phyloP scores from a whole-genome alignment of 2,113 vertebrate species.

The Argyrosomus japonicus region DNA sequence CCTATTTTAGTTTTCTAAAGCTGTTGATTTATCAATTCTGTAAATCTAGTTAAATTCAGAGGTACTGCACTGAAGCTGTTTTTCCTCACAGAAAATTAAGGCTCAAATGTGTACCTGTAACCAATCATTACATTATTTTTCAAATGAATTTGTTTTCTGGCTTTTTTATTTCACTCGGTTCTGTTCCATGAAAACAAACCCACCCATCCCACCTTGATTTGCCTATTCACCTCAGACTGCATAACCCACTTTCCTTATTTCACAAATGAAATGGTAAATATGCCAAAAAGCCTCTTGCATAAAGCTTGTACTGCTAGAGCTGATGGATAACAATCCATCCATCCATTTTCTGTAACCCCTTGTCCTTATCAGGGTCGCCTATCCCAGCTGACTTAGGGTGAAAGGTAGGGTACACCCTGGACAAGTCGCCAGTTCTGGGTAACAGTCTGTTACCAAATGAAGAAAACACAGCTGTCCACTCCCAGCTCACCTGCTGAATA shows the following conservation, averaged over 20 bases:
- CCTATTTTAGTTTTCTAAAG: conserved; percentile 48
- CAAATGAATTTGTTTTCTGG: conserved; percentile 32
- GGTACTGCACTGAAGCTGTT: conserved; percentile 70
- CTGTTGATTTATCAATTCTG: conserved; percentile 31
- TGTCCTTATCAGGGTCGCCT: too few relatives aligned
- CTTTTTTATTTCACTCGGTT: conserved; percentile 38
- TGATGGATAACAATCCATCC: background rate
- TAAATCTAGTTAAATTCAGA: conserved; percentile 48
- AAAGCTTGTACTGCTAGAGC: background rate
- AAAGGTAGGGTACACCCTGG: too few relatives aligned
- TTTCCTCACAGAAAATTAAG: conserved; percentile 37
- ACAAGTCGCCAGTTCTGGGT: too few relatives aligned
- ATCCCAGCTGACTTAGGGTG: too few relatives aligned
- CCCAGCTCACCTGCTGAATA: background rate
- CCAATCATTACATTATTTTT: conserved; percentile 71
- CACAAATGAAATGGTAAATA: background rate
- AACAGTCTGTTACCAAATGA: background rate
- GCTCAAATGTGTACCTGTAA: conserved; percentile 61
- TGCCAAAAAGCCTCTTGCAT: background rate
- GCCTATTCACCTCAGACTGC: background rate
- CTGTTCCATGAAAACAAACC: background rate
- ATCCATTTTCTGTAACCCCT: too few relatives aligned
- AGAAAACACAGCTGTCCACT: background rate
- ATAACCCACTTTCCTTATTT: too few relatives aligned
- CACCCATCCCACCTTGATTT: too few relatives aligned